Evolutionary conservation across 2,797 vertebrate species (phyloP).

Genomic region (Vultur gryphus): DNA sequence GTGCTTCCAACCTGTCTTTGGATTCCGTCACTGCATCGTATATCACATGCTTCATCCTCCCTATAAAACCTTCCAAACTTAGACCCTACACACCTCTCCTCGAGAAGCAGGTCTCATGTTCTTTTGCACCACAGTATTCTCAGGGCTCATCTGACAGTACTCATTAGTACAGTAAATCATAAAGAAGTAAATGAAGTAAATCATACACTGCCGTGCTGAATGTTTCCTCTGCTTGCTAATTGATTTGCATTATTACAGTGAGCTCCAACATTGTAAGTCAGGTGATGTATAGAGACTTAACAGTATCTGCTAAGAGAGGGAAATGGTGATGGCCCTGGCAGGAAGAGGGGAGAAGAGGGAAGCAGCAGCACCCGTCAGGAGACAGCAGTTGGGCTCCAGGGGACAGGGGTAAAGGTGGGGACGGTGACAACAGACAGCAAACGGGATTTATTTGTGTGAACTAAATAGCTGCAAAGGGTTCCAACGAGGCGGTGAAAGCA

Average conservation of each 20-base stretch:
- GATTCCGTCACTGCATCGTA: background rate
- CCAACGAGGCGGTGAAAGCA: background rate
- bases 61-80: too few species aligned
- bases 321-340: background rate
- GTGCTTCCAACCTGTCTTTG: background rate
- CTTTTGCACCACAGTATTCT: too few species aligned
- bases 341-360: too few species aligned
- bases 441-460: background rate
- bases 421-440: too few species aligned
- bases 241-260: background rate
- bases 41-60: background rate
- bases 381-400: background rate
- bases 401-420: too few species aligned
- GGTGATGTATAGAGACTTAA: rapidly evolving
- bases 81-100: too few species aligned
- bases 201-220: rapidly evolving
- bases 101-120: background rate
- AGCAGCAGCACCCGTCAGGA: background rate
- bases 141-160: background rate
- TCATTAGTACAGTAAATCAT: too few species aligned
- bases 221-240: background rate
- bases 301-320: background rate
- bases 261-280: too few species aligned
- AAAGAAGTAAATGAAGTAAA: background rate
- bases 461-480: too few species aligned